phyloP scores from a whole-genome alignment of 2,888 invertebrate genomes.

The Fragum fragum region DNA sequence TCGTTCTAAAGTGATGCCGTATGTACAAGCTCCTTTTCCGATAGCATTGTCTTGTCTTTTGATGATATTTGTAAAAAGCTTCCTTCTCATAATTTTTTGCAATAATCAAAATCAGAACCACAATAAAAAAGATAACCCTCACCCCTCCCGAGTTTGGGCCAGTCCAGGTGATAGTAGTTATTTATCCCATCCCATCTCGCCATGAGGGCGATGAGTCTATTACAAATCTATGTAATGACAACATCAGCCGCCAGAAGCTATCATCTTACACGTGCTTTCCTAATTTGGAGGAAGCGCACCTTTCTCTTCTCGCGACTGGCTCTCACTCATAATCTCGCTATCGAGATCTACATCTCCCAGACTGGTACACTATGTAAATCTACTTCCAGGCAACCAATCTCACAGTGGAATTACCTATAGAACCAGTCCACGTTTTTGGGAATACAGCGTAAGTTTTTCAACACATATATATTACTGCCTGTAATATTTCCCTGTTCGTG shows the following conservation, averaged over 20 bases:
- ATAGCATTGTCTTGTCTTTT: no score
- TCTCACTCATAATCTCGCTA: conserved; percentile 38
- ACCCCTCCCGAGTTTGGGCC: neutral
- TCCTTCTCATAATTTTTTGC: neutral
- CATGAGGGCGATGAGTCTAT: conserved; percentile 32
- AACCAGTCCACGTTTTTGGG: conserved; percentile 58
- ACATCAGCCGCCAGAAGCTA: conserved; percentile 45
- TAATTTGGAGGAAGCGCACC: conserved; percentile 65
- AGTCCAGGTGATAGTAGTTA: conserved; percentile 3
- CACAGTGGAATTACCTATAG: conserved; percentile 48
- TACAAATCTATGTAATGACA: conserved; percentile 48
- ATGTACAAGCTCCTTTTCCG: no score
- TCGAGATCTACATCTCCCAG: conserved; percentile 52
- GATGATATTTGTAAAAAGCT: no score
- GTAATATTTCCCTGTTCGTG: conserved; percentile 27
- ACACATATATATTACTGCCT: conserved; percentile 1
- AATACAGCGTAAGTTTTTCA: conserved; percentile 25
- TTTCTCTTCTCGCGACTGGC: conserved; percentile 41
- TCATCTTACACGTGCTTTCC: conserved; percentile 67
- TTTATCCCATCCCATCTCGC: conserved; percentile 11
- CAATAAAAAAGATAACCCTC: neutral
- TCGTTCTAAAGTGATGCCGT: no score
- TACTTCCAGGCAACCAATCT: conserved; percentile 60
- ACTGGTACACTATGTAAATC: conserved; percentile 46
- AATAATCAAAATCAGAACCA: neutral